Conservation (phyloP, 1,140 invertebrate genomes). For the Neotoxoptera formosana region DNA sequence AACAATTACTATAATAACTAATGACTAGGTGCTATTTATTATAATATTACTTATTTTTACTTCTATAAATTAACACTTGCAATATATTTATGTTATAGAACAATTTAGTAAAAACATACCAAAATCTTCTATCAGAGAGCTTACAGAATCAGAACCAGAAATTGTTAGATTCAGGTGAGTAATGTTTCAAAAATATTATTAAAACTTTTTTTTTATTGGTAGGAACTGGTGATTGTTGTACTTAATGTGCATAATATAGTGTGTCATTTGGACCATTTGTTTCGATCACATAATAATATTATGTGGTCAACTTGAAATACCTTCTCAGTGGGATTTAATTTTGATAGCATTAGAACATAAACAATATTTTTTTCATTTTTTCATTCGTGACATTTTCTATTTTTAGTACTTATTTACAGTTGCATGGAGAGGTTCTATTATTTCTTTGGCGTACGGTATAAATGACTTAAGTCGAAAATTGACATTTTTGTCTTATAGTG, state of each 20-base stretch:
- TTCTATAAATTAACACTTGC: neutral
- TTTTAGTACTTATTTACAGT: neutral
- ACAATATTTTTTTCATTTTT: neutral
- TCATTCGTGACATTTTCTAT: neutral
- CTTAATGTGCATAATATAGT: too few relatives aligned
- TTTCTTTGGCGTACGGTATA: neutral
- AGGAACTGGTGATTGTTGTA: neutral
- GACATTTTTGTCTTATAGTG: too few relatives aligned
- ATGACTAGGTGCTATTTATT: neutral
- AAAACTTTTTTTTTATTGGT: neutral
- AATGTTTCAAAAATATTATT: neutral
- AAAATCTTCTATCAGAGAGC: conserved; percentile 96
- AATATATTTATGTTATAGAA: conserved; percentile 70
- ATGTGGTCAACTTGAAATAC: neutral
- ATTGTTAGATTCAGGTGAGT: conserved; percentile 92
- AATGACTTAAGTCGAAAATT: too few relatives aligned
- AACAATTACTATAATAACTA: neutral
- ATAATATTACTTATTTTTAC: neutral
- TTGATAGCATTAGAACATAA: neutral
- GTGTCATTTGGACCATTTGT: neutral
- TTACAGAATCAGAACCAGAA: conserved; percentile 96
- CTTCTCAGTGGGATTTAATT: too few relatives aligned
- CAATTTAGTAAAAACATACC: conserved; percentile 96
- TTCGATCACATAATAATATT: neutral
- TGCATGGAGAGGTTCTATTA: neutral